Evolutionary conservation across 1,140 invertebrate species (phyloP).

Genomic region (Lamellibrachia luymesi): DNA sequence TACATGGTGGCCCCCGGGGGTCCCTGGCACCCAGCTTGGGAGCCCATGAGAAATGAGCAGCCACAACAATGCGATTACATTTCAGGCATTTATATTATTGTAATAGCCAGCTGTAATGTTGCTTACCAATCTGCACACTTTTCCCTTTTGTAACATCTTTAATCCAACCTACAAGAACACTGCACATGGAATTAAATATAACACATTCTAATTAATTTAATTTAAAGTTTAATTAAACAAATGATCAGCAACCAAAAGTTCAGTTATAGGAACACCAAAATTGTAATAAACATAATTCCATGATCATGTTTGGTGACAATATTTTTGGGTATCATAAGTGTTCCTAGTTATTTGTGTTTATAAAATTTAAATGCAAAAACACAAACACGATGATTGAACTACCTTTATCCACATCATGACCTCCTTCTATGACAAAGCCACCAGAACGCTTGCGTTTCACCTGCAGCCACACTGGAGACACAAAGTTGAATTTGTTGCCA

Average conservation of each 20-base stretch:
- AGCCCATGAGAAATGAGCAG: no score
- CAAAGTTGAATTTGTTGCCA: conserved; percentile 82
- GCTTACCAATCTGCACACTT: conserved; percentile 52
- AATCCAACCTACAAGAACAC: conserved; percentile 57
- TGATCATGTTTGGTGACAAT: not conserved
- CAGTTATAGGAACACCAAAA: not conserved
- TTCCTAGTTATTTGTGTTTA: no score
- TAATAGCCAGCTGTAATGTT: not conserved
- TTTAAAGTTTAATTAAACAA: not conserved
- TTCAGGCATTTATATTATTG: no score
- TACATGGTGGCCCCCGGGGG: no score
- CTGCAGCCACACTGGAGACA: conserved; percentile 94
- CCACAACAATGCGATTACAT: no score
- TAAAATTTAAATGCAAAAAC: not conserved
- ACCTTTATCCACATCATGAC: conserved; percentile 69
- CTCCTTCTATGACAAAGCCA: conserved; percentile 58
- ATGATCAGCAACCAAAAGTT: not conserved
- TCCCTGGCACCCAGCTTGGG: no score
- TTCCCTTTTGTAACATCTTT: conserved; percentile 65
- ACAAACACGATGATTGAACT: conserved; percentile 16
- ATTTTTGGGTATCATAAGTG: not conserved
- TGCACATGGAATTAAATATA: conserved; percentile 2
- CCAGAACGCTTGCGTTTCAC: conserved; percentile 64
- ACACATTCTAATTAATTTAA: not conserved
- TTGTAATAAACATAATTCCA: conserved; percentile 3